phyloP scores from a whole-genome alignment of 1,140 invertebrate species.

The Pseudobourletiella spinata region DNA sequence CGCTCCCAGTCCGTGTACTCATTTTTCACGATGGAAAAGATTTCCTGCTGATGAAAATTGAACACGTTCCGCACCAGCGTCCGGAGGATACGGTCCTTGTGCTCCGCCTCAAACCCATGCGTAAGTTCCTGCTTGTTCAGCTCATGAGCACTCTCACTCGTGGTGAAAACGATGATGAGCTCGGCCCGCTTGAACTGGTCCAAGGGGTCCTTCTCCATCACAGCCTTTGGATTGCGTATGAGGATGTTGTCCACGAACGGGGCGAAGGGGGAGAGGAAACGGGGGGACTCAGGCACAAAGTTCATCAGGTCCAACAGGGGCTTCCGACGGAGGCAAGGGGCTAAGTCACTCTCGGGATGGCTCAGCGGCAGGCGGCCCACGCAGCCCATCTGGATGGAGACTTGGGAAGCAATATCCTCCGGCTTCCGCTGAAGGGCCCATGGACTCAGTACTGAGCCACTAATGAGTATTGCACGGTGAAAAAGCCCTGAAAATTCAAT shows the following conservation, averaged over 20 bases:
- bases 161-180: conserved; percentile 58
- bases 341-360: conserved; percentile 44
- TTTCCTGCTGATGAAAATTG: conserved; percentile 81
- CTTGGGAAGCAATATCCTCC: conserved; percentile 68
- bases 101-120: conserved; percentile 66
- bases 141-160: conserved; percentile 64
- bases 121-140: conserved; percentile 65
- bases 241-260: conserved; percentile 56
- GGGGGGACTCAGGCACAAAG: conserved; percentile 49
- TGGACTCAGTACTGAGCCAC: conserved; percentile 79
- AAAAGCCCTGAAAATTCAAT: conserved; percentile 61
- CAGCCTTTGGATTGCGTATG: conserved; percentile 49
- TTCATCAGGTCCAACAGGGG: conserved; percentile 53
- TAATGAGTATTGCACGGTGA: conserved; percentile 85
- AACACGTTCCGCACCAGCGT: conserved; percentile 81
- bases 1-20: conserved; percentile 90
- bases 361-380: conserved; percentile 20
- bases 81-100: conserved; percentile 58
- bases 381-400: conserved; percentile 20
- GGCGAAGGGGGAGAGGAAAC: conserved; percentile 49
- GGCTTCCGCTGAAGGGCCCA: conserved; percentile 72
- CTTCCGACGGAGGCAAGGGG: conserved; percentile 49
- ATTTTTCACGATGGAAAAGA: conserved; percentile 79
- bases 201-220: conserved; percentile 47
- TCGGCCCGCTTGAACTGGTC: conserved; percentile 55